Base-by-base conservation (phyloP, 2,797 vertebrate species). In the Fratercula arctica region DNA sequence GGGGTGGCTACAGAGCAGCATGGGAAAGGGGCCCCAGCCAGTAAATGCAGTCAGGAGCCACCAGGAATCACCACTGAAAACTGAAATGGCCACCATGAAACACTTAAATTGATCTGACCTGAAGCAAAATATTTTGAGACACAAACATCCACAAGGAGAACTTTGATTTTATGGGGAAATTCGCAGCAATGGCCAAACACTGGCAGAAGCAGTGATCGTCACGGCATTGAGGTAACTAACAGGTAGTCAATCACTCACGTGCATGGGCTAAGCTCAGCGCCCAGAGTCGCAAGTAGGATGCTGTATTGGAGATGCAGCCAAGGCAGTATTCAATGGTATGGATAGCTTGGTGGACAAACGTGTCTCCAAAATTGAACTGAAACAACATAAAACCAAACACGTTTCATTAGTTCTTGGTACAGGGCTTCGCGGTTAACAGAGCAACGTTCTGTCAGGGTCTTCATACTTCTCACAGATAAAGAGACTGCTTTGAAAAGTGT, bases 271-370 rank as follows among this genome's bases (percentile, higher is more conserved):
- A 97, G 97, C 99, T 99, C 90, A 99, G 98, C 0, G 99, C 99
- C 99, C 99, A 99, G 87, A 99, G 99, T 8, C 99, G 98, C 77
- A 99, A 98, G 97, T 99, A 99, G 11, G 99, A 99, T 2, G 99
- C 99, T 1, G 99, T 99, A 98, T 99, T 99, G 87, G 99, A 99
- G 92, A 99, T 99, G 98, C 99, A 99, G 94, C 99, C 99, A 94
- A 99, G 98, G 93, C 99, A 99, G 97, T 98, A 99, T 93, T 99
- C 99, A 10, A 99, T 99, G 88, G 99, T 99, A 96, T 99, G 99
- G 95, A 99, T 99, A 73, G 99, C 97, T 97, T 99, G 99, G 90
- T 99, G 98, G 86, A 99, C 98, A 88, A 99, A 98, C 56, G 98
- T 73, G 19, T 99, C 99, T n/a, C 98, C 99, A 74, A 99, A 98